Base-by-base conservation (phyloP, 2,113 vertebrate species). In the Edolisoma coerulescens region DNA sequence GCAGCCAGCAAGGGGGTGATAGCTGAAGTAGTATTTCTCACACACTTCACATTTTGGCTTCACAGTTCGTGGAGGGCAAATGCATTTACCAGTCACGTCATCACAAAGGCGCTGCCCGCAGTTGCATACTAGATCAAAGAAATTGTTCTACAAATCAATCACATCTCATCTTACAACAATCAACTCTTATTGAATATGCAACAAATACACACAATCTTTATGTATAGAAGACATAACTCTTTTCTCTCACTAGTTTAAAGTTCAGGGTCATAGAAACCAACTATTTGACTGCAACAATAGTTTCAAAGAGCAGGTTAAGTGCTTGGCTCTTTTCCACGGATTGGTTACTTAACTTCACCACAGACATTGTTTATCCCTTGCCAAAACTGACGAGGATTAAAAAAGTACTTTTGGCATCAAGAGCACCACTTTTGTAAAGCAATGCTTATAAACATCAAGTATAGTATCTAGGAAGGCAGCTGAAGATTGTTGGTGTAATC, bases 1-100 rank as follows among this genome's bases (percentile, higher is more conserved):
- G 2, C 99, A 99, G 96, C 99, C 99, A 17, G 97, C 93, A 88
- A 99, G 47, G 7, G 99, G 98, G 89, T 99, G 99, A 93, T 98
- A 99, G 96, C 98, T 98, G 96, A 99, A 99, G 45, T 98, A 98
- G 44, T 98, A 96, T 17, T 68, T 85, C 90, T 98, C 95, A 14
- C 99, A 99, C 33, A 86, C 81, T 45, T 99, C 98, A 61, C 99
- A 99, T 41, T 96, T 84, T 9, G 99, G 99, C 84, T 97, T 98
- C 87, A 99, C 92, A 0, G 99, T 99, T 95, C 71, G 98, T 6
- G 99, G 98, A 9, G 99, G 99, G 84, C 99, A 99, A 91, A 99
- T 98, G 84, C 99, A 99, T 70, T 88, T 91, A 35, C 99, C 99
- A 0, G 99, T 99, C 56, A 96, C 16, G 28, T 99, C 98, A 35